Evolutionary conservation across 2,113 vertebrate genomes (phyloP).

Genomic region (Callaeas wilsoni): DNA sequence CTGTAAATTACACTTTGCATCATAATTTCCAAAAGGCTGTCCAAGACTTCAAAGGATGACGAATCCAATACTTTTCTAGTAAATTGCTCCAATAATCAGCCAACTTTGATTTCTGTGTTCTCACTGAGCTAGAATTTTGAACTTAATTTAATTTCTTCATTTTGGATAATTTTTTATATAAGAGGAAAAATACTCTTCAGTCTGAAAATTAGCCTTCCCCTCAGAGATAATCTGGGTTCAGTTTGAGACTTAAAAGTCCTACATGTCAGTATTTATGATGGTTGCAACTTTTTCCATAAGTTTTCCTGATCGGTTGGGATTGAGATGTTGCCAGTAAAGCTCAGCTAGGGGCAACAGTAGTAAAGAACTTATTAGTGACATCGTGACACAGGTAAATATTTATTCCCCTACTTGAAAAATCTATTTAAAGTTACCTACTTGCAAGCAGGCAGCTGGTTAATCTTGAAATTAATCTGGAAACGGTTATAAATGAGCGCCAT

Average conservation of each 20-base stretch:
- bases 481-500: not conserved
- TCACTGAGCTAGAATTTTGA: not conserved
- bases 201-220: not conserved
- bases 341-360: not conserved
- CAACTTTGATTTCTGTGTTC: not conserved
- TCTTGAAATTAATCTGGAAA: not conserved
- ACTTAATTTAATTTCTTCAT: not conserved
- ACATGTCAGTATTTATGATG: not conserved
- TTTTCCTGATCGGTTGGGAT: not conserved
- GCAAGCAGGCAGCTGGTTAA: not conserved
- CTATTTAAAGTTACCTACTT: not conserved
- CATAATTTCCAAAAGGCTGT: not conserved
- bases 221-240: not conserved
- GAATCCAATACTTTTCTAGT: not conserved
- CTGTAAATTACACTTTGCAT: not conserved
- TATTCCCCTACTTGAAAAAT: not conserved
- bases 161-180: not conserved
- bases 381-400: not conserved
- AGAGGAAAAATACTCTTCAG: not conserved
- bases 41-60: not conserved
- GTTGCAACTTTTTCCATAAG: not conserved
- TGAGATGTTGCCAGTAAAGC: not conserved
- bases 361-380: not conserved
- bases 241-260: not conserved
- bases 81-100: not conserved